Evolutionary conservation across 2,797 vertebrate species (phyloP), one percentile per base, ranked within the genome.

Genomic region (Propithecus perrieri): DNA sequence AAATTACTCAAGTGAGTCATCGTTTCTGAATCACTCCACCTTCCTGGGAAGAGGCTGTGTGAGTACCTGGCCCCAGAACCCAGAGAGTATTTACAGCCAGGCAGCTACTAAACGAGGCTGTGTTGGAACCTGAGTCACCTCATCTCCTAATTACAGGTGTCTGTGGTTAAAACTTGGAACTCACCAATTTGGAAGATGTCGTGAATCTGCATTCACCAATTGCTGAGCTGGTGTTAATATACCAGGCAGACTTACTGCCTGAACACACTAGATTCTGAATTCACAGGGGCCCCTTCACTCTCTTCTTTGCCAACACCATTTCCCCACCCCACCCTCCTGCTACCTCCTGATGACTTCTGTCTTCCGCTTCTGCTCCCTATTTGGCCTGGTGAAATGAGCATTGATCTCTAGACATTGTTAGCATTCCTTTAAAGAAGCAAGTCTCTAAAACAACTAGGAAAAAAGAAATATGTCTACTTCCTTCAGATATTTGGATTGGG

Each of bases 141-240:
- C 75, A 33, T 96, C 69, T 90, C 95, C 96, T 98, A 96, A 98
- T 97, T 97, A 96, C 18, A 98, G 95, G 72, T 94, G 97, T 96
- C 89, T 98, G 95, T 96, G 95, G 95, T 96, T 98, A 93, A 97
- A 96, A 97, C 85, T 76, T 9, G 33, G 89, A 80, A 79, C 53
- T 72, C 75, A 41, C 65, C 92, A 59, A 72, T 92, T 89, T 38
- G 85, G 93, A 95, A 94, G 67, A 65, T 89, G 50, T 94, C 89
- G 35, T 30, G 55, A 63, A 48, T 89, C 87, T 59, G 12, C 79
- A 95, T 90, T 94, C 85, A 61, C 83, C 96, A 50, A 53, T 26
- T 97, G 94, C 85, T 83, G 72, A 95, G 43, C 71, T 6, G 2
- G 61, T 26, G 72, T 75, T 85, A 71, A 59, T 30, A 59, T 30